Percentiles rank a stretch among this genome's conserved stretches.
Conservation (phyloP, 2,888 invertebrate species). For the Coelopa pilipes region DNA sequence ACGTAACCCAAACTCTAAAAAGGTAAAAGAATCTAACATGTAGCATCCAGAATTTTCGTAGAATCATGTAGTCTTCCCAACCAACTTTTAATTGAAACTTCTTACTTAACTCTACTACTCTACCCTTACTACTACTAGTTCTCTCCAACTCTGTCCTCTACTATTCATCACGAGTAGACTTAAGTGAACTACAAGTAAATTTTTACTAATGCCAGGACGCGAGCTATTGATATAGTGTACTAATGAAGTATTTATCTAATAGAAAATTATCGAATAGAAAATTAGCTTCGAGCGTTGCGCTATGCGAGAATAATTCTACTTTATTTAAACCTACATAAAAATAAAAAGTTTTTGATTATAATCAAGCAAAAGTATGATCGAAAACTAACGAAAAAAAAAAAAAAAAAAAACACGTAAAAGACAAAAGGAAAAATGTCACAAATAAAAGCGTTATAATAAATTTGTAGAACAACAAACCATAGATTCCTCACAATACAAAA, state of each 20-base stretch:
- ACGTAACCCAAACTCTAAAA: no score
- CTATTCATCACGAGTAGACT: neutral
- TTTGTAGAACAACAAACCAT: slow-evolving; percentile 48
- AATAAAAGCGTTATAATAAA: neutral
- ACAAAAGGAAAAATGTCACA: slow-evolving; percentile 3
- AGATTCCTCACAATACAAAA: slow-evolving; percentile 68
- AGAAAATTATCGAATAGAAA: neutral
- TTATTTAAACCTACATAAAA: neutral
- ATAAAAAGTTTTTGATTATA: slow-evolving; percentile 9
- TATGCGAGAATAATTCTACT: neutral
- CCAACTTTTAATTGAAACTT: no score
- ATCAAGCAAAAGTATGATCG: neutral
- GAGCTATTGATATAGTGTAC: neutral
- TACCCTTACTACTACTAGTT: neutral
- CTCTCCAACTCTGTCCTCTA: slow-evolving; percentile 1
- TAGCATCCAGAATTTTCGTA: neutral
- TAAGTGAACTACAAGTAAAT: slow-evolving; percentile 25
- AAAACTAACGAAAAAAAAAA: neutral
- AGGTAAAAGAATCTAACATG: neutral
- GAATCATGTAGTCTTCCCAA: slow-evolving; percentile 13
- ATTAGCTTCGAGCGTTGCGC: slow-evolving; percentile 13
- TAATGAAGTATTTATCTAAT: neutral
- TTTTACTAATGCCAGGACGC: slow-evolving; percentile 34
- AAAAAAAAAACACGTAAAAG: slow-evolving; percentile 19
- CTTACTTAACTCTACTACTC: neutral